These are phyloP conservation scores for Rhingia campestris DNA, from an alignment of 2,888 invertebrate species.

Conservation along the genomic window DNA sequence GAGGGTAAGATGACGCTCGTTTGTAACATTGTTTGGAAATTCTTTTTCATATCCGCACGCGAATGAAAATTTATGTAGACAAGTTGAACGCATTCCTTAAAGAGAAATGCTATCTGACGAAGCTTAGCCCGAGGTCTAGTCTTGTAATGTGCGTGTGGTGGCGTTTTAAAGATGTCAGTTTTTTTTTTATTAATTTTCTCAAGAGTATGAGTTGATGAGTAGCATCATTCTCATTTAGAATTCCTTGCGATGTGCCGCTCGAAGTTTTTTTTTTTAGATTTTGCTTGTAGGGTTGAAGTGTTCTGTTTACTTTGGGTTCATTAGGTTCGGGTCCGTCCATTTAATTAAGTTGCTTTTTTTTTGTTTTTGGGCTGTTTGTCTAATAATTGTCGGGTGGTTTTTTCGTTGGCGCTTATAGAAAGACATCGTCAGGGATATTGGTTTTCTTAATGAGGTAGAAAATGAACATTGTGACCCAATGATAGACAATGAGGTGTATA, in stretches of 20 bases:
- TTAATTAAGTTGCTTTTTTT: conserved; percentile 56
- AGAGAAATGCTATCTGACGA: conserved; percentile 26
- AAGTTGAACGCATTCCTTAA: conserved; percentile 21
- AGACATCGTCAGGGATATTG: conserved; percentile 41
- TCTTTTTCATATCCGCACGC: conserved; percentile 25
- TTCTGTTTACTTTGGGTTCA: conserved; percentile 38
- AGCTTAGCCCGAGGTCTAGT: conserved; percentile 19
- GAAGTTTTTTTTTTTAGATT: neutral
- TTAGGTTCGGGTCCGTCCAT: conserved; percentile 53
- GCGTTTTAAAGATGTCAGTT: conserved; percentile 13
- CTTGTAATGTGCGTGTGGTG: neutral
- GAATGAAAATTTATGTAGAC: conserved; percentile 52
- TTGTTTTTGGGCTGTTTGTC: conserved; percentile 21
- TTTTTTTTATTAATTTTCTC: conserved; percentile 7
- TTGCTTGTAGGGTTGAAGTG: neutral
- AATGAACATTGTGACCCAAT: conserved; percentile 7
- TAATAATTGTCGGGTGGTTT: conserved; percentile 7
- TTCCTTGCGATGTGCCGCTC: conserved; percentile 23
- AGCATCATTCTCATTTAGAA: conserved; percentile 5
- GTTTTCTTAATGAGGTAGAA: conserved; percentile 41
- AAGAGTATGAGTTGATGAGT: neutral
- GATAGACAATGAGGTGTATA: neutral
- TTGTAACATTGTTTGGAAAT: conserved; percentile 39
- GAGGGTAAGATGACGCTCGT: conserved; percentile 42
- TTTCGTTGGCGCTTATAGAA: conserved; percentile 4